Percentiles rank a stretch among this genome's conserved stretches.
Conservation (phyloP, 2,888 invertebrate genomes). For the Agrotis exclamationis region DNA sequence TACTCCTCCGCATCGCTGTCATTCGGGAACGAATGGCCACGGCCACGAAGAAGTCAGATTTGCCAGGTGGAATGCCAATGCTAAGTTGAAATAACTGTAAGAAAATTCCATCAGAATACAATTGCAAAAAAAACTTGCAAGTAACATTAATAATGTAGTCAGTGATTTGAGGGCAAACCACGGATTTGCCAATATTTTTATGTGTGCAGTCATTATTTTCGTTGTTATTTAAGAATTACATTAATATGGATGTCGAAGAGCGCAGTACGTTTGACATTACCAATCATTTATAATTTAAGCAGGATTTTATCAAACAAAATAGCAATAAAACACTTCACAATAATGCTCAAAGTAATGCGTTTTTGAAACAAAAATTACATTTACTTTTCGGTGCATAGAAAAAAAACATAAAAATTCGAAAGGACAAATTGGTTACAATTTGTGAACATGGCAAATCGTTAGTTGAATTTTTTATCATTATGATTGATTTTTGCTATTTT, state of each 20-base stretch:
- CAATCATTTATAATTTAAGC: slow-evolving; percentile 55
- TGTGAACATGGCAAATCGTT: no score
- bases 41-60: no score
- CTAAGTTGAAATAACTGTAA: no score
- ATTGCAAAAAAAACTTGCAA: background rate
- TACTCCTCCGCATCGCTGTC: no score
- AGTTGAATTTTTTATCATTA: no score
- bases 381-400: no score
- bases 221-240: slow-evolving; percentile 32
- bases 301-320: slow-evolving; percentile 41
- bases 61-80: no score
- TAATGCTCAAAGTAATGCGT: slow-evolving; percentile 27
- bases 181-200: slow-evolving; percentile 22
- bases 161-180: slow-evolving; percentile 31
- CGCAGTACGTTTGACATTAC: slow-evolving; percentile 45
- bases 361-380: no score
- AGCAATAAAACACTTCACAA: slow-evolving; percentile 42
- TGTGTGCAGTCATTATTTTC: slow-evolving; percentile 31
- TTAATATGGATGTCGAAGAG: slow-evolving; percentile 39
- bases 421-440: no score
- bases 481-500: no score
- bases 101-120: background rate
- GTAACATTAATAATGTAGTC: background rate
- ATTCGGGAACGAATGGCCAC: no score
- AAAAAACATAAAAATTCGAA: no score